These are phyloP conservation scores for Acrobasis repandana DNA, from an alignment of 2,888 invertebrate genomes.

Conservation along the genomic window DNA sequence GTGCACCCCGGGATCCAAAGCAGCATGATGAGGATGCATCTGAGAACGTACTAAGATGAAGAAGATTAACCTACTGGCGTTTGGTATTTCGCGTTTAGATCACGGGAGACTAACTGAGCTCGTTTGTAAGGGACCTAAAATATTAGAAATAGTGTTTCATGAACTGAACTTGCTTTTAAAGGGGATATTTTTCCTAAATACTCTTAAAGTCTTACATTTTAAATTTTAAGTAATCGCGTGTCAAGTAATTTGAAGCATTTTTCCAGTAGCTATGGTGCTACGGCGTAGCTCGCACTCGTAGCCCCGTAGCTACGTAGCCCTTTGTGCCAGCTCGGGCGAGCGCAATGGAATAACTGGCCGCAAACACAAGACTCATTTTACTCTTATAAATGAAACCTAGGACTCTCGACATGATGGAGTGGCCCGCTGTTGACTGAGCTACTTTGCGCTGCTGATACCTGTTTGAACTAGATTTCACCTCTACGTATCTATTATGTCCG, in stretches of 20 bases:
- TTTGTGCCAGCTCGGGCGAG: not conserved
- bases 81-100: too few species aligned
- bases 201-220: too few species aligned
- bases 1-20: too few species aligned
- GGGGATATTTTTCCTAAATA: too few species aligned
- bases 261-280: slow-evolving; percentile 14
- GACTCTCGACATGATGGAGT: slow-evolving; percentile 36
- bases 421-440: slow-evolving; percentile 10
- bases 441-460: not conserved
- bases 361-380: slow-evolving; percentile 46
- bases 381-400: slow-evolving; percentile 43
- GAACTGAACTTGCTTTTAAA: too few species aligned
- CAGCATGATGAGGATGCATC: too few species aligned
- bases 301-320: slow-evolving; percentile 4
- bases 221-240: not conserved
- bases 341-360: slow-evolving; percentile 34
- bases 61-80: too few species aligned
- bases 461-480: not conserved
- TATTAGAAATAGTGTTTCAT: too few species aligned
- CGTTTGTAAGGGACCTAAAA: too few species aligned
- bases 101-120: too few species aligned
- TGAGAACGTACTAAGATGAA: too few species aligned
- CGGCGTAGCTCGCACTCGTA: slow-evolving; percentile 12
- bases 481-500: not conserved
- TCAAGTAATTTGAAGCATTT: not conserved